Evolutionary conservation across 2,888 invertebrate species (phyloP), one percentile per base, ranked within the genome.

Genomic region (Gortyna flavago): DNA sequence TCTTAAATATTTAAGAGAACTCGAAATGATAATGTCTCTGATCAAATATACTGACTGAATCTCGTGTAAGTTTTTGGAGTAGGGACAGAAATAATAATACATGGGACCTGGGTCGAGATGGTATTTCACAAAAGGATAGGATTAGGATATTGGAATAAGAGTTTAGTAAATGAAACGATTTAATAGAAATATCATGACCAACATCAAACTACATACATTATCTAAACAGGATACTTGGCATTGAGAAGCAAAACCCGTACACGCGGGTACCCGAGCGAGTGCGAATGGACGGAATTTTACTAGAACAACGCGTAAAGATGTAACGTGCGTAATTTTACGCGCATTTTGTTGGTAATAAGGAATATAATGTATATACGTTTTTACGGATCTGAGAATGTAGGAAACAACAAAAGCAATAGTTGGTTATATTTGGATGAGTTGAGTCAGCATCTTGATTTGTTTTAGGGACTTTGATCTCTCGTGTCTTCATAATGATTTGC

Each of bases 211-310:
- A 25, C 21, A n/a, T n/a, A 32, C 38, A 79, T 67, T 76, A 72
- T 69, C 35, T 29, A 21, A 64, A 71, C 81, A 16, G 41, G n/a
- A 21, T 62, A 70, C 65, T 85, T 85, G 83, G 83, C 77, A 85
- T 72, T 85, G 62, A 38, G 38, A 25, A 71, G 54, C 57, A 67
- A 75, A 81, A 29, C 25, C 25, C 16, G 35, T 72, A 35, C 85
- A 85, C 72, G 64, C 85, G 61, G 32, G 38, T 16, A 6, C 32
- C 32, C 18, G 16, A 51, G 57, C 18, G 16, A 51, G 57, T 69
- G 83, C 38, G 69, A 6, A 85, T n/a, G 21, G 67, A 62, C 41
- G 83, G 86, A 83, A 85, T 88, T 72, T 78, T 80, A 88, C 78
- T 76, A 86, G 65, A 75, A 16, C 57, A 9, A 48, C 51, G 71